Evolutionary conservation across 2,113 vertebrate species (phyloP).

Genomic region (Oreocharis arfaki): DNA sequence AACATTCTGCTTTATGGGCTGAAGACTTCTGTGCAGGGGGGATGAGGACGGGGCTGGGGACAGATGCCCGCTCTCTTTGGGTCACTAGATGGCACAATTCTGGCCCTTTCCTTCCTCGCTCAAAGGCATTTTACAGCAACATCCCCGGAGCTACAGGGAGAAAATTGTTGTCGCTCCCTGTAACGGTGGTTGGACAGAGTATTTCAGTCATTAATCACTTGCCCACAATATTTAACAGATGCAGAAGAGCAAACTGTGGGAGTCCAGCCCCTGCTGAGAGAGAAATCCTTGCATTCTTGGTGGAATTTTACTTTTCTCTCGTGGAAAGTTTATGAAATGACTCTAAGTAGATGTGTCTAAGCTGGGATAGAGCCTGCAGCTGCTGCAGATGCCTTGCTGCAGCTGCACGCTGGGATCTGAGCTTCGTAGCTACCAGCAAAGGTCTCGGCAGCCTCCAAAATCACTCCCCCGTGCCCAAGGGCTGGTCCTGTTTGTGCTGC

Average conservation of each 20-base stretch:
- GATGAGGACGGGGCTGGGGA: neutral
- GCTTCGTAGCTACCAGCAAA: neutral
- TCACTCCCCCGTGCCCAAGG: neutral
- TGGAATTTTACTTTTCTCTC: neutral
- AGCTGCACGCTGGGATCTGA: neutral
- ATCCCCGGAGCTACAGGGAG: neutral
- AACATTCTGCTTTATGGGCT: neutral
- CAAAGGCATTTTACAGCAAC: neutral
- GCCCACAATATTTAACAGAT: neutral
- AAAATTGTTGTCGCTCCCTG: neutral
- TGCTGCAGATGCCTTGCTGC: neutral
- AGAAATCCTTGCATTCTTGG: neutral
- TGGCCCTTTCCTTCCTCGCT: neutral
- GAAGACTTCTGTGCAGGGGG: neutral
- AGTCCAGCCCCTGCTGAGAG: neutral
- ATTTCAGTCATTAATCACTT: neutral
- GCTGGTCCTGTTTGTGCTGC: neutral
- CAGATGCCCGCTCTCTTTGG: neutral
- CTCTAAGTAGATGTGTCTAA: neutral
- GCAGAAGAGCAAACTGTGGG: neutral
- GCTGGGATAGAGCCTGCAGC: neutral
- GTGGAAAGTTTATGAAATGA: neutral
- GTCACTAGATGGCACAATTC: conserved; percentile 27
- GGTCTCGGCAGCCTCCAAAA: neutral
- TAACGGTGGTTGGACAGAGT: neutral